Evolutionary conservation across 2,888 invertebrate species (phyloP).

Genomic region (Stenodema calcarata): DNA sequence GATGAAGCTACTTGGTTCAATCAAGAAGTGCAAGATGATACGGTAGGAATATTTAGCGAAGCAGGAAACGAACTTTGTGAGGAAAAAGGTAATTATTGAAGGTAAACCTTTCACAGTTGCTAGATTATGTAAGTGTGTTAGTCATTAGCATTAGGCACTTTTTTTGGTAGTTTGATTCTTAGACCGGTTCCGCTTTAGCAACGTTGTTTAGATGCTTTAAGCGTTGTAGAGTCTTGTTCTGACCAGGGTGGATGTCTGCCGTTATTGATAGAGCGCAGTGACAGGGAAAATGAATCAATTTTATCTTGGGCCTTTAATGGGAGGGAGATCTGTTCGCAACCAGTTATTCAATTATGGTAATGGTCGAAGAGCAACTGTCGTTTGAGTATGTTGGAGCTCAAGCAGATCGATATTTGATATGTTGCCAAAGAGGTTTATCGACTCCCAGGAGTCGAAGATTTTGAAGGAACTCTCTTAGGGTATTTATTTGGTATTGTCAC

Average conservation of each 20-base stretch:
- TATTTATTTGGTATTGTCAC: constrained; percentile 17
- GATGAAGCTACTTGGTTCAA: too few relatives aligned
- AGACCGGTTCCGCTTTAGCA: too few relatives aligned
- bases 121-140: too few relatives aligned
- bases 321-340: neutral
- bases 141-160: too few relatives aligned
- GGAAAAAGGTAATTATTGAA: too few relatives aligned
- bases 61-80: too few relatives aligned
- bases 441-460: neutral
- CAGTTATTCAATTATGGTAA: constrained; percentile 12
- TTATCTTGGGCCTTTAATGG: neutral
- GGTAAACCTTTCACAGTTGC: too few relatives aligned
- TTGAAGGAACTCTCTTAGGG: neutral
- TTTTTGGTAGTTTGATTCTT: too few relatives aligned
- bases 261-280: neutral
- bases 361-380: neutral
- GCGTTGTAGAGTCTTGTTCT: neutral
- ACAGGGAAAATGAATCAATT: neutral
- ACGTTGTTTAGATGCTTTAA: neutral
- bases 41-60: too few relatives aligned
- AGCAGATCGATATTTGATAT: neutral
- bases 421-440: neutral
- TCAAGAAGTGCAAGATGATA: too few relatives aligned
- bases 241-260: neutral
- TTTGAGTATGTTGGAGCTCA: neutral